Conservation (phyloP, 1,140 invertebrate species). For the Drosophila orena region DNA sequence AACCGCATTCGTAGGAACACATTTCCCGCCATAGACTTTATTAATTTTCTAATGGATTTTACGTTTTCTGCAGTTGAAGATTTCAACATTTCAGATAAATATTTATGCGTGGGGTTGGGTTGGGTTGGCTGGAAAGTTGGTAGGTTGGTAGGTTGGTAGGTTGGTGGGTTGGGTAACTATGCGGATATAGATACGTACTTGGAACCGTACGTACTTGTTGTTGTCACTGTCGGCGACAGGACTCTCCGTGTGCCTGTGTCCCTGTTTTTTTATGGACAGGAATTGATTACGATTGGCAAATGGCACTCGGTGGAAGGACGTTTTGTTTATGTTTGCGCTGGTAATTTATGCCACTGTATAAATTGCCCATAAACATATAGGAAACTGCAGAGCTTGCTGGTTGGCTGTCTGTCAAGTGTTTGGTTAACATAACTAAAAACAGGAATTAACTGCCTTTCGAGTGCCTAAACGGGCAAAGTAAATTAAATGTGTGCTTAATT, state of each 20-base stretch:
- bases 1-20: constrained; percentile 58
- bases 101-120: constrained; percentile 59
- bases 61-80: constrained; percentile 78
- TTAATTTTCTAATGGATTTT: constrained; percentile 85
- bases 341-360: constrained; percentile 79
- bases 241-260: constrained; percentile 39
- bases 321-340: constrained; percentile 72
- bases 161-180: constrained; percentile 28
- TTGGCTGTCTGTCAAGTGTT: constrained; percentile 42
- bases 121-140: no score
- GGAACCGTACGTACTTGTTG: constrained; percentile 37
- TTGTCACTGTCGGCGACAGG: constrained; percentile 55
- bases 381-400: constrained; percentile 67
- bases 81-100: constrained; percentile 79
- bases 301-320: constrained; percentile 75
- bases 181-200: constrained; percentile 52
- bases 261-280: constrained; percentile 70
- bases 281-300: constrained; percentile 83
- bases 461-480: constrained; percentile 44
- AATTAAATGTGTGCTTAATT: constrained; percentile 68
- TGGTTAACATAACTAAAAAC: constrained; percentile 77
- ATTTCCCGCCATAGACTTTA: constrained; percentile 63
- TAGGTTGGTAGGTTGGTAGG: constrained; percentile 9
- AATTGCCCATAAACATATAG: constrained; percentile 77
- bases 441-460: constrained; percentile 74